Evolutionary conservation across 1,140 invertebrate genomes (phyloP).

Genomic region (Monomorium pharaonis): DNA sequence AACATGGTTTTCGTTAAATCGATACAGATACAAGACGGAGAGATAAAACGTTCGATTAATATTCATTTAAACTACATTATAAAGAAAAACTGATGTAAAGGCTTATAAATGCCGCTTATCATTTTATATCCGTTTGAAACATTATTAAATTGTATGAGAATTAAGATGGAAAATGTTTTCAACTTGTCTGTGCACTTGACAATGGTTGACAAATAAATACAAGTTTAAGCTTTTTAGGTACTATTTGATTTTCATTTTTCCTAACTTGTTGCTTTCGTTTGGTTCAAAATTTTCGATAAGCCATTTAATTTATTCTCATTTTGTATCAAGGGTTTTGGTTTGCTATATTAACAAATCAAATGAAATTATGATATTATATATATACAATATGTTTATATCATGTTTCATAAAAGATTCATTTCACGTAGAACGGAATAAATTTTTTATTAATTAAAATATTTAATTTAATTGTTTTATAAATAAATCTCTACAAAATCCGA

Average conservation of each 20-base stretch:
- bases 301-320: neutral
- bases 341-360: too few species aligned
- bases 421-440: neutral
- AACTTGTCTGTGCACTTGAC: neutral
- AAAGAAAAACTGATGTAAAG: too few species aligned
- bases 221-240: neutral
- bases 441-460: neutral
- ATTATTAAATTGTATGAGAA: slow-evolving; percentile 13
- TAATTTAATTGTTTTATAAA: slow-evolving; percentile 3
- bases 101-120: slow-evolving; percentile 32
- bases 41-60: slow-evolving; percentile 5
- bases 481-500: neutral
- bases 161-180: neutral
- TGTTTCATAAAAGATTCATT: neutral
- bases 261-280: neutral
- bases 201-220: neutral
- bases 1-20: neutral
- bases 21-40: neutral
- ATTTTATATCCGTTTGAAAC: slow-evolving; percentile 33
- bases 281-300: neutral
- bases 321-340: neutral
- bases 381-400: neutral
- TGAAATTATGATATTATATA: neutral
- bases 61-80: slow-evolving; percentile 15
- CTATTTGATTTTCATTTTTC: neutral